phyloP scores from a whole-genome alignment of 2,888 invertebrate species.

The Meandrusa payeni region DNA sequence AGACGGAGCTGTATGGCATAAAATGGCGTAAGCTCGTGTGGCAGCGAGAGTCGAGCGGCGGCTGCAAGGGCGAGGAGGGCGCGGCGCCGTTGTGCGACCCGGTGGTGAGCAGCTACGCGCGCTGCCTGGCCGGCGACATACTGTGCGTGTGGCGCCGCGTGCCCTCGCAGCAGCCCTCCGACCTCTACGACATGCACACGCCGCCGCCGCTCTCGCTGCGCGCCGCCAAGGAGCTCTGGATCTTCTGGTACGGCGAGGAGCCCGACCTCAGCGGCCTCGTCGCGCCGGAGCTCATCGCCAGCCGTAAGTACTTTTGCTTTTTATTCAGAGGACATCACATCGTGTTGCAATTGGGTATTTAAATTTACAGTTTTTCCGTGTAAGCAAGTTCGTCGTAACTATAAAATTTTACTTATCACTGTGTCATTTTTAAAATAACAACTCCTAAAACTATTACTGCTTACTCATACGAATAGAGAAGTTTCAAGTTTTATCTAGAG shows the following conservation, averaged over 20 bases:
- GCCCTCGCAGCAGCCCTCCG: conserved; percentile 74
- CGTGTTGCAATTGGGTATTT: no score
- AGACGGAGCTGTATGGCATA: conserved; percentile 99
- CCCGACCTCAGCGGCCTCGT: conserved; percentile 93
- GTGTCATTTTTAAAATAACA: no score
- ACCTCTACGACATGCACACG: conserved; percentile 73
- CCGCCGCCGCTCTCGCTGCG: conserved; percentile 90
- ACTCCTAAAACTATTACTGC: no score
- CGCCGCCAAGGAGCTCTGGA: conserved; percentile 98
- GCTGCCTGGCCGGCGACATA: conserved; percentile 95
- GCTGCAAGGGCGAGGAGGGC: conserved; percentile 65
- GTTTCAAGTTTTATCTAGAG: no score
- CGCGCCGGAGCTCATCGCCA: conserved; percentile 90
- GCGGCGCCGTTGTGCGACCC: conserved; percentile 92
- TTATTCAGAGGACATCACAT: no score
- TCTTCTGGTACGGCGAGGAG: conserved; percentile 99
- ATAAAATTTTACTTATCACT: no score
- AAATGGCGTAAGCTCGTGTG: conserved; percentile 98
- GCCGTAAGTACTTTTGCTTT: conserved; percentile 84
- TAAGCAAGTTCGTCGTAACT: no score
- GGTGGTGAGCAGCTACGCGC: conserved; percentile 93
- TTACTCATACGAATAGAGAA: no score
- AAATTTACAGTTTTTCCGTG: no score
- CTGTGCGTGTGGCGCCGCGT: conserved; percentile 99
- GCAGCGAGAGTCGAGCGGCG: conserved; percentile 82